Percentiles rank a stretch among this genome's conserved stretches.
These are phyloP conservation scores for Drosophila mimetica DNA, from an alignment of 2,888 invertebrate species.

Conservation along the genomic window DNA sequence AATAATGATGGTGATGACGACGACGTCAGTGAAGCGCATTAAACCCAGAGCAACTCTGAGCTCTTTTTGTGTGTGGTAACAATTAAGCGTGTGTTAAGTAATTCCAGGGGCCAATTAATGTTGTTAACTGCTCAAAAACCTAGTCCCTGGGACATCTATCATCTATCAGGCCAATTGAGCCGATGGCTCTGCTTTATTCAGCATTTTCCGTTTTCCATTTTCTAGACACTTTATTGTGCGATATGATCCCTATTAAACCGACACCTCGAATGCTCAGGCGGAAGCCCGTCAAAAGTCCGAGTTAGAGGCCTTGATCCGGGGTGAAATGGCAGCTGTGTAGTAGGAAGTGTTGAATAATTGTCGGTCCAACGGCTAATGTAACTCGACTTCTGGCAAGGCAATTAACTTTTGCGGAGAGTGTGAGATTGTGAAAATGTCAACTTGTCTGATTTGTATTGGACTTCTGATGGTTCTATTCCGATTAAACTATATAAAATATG, in stretches of 20 bases:
- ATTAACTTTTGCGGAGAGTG: neutral
- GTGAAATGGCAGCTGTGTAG: slow-evolving; percentile 2
- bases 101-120: slow-evolving; percentile 54
- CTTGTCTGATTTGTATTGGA: no score
- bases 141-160: slow-evolving; percentile 13
- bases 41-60: slow-evolving; percentile 22
- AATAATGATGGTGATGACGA: slow-evolving; percentile 16
- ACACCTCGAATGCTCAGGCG: neutral
- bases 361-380: neutral
- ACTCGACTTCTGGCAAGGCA: slow-evolving; percentile 3
- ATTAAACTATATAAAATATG: no score
- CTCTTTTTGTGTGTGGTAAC: slow-evolving; percentile 54
- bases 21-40: slow-evolving; percentile 72
- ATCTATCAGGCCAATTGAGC: slow-evolving; percentile 16
- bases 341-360: slow-evolving; percentile 26
- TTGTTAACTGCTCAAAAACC: slow-evolving; percentile 47
- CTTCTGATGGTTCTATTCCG: no score
- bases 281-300: slow-evolving; percentile 13
- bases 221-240: slow-evolving; percentile 6
- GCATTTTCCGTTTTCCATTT: slow-evolving; percentile 12
- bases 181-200: slow-evolving; percentile 8
- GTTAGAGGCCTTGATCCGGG: slow-evolving; percentile 32
- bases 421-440: neutral
- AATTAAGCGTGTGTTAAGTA: slow-evolving; percentile 73
- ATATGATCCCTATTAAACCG: slow-evolving; percentile 5